Evolutionary conservation across 2,113 vertebrate genomes (phyloP).

Genomic region (Paraplagusia blochii): DNA sequence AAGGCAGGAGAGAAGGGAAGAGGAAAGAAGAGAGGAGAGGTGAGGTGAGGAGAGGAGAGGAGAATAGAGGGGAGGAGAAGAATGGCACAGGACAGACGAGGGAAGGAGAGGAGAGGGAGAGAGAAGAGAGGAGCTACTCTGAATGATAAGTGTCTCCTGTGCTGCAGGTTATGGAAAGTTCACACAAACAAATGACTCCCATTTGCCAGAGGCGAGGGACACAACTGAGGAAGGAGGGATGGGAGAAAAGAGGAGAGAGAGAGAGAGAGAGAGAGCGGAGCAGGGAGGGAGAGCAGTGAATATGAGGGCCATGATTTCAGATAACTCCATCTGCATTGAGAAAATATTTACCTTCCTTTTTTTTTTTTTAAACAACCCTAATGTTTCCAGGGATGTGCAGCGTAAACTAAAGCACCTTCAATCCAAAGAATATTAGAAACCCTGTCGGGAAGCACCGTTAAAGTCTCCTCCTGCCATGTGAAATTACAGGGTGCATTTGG

Average conservation of each 20-base stretch:
- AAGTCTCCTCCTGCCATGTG: conserved; percentile 40
- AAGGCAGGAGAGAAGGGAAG: no score
- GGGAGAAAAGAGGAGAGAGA: conserved; percentile 32
- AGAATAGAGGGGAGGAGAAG: background rate
- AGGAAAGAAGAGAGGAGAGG: background rate
- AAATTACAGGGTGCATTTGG: conserved; percentile 54
- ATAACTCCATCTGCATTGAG: conserved; percentile 67
- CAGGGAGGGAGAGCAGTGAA: conserved; percentile 39
- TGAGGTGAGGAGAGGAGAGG: background rate
- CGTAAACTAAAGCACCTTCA: conserved; percentile 55
- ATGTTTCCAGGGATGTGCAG: conserved; percentile 38
- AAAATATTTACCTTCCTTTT: conserved; percentile 56
- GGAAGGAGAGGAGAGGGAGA: conserved; percentile 43
- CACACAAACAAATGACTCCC: conserved; percentile 77
- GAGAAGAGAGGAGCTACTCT: conserved; percentile 63
- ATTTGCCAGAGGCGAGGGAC: conserved; percentile 74
- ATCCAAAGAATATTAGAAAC: conserved; percentile 56
- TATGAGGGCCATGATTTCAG: conserved; percentile 51
- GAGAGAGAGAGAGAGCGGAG: conserved; percentile 1
- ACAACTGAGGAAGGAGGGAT: conserved; percentile 68
- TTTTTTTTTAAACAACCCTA: conserved; percentile 58
- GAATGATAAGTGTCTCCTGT: conserved; percentile 75
- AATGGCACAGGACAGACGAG: conserved; percentile 19
- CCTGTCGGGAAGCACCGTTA: conserved; percentile 47
- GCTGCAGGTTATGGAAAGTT: conserved; percentile 74